Conservation (phyloP, 2,888 invertebrate genomes). For the Tromatobia lineatoria region DNA sequence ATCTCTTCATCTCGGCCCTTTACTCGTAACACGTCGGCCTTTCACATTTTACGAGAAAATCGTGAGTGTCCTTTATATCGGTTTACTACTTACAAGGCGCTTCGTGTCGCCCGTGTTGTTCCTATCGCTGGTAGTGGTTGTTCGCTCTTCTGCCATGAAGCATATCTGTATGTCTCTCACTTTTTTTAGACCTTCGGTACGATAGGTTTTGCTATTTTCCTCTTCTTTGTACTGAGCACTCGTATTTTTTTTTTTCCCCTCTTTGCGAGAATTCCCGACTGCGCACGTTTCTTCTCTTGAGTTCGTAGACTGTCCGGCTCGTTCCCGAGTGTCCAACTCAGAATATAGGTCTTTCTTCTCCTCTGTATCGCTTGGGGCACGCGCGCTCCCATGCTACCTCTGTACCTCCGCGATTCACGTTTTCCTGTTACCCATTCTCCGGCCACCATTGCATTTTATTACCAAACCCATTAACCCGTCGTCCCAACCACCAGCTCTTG, state of each 20-base stretch:
- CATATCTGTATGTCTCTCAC: slow-evolving; percentile 22
- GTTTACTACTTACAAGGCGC: slow-evolving; percentile 70
- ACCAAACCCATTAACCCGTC: slow-evolving; percentile 58
- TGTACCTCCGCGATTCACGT: slow-evolving; percentile 18
- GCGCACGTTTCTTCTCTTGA: slow-evolving; percentile 23
- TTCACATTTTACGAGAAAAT: slow-evolving; percentile 81
- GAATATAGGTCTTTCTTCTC: slow-evolving; percentile 18
- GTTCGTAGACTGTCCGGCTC: slow-evolving; percentile 20
- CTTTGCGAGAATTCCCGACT: slow-evolving; percentile 12
- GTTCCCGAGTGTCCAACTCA: slow-evolving; percentile 31
- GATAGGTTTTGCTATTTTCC: slow-evolving; percentile 20
- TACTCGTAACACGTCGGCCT: slow-evolving; percentile 71
- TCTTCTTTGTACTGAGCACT: not conserved
- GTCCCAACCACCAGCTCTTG: slow-evolving; percentile 6
- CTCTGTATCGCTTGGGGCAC: slow-evolving; percentile 14
- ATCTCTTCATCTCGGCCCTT: slow-evolving; percentile 50
- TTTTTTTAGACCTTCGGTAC: slow-evolving; percentile 27
- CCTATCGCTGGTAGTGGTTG: slow-evolving; percentile 10
- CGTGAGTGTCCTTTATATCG: slow-evolving; percentile 81
- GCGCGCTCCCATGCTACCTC: not conserved
- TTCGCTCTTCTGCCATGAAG: not conserved
- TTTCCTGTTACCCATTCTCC: slow-evolving; percentile 21
- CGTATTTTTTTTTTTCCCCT: slow-evolving; percentile 15
- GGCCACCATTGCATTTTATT: slow-evolving; percentile 60
- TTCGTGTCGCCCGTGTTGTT: slow-evolving; percentile 27